A percentile compares a stretch with the other conserved stretches of the same genome.
Conservation (phyloP, 2,113 vertebrate species). For the Brachionichthys hirsutus region DNA sequence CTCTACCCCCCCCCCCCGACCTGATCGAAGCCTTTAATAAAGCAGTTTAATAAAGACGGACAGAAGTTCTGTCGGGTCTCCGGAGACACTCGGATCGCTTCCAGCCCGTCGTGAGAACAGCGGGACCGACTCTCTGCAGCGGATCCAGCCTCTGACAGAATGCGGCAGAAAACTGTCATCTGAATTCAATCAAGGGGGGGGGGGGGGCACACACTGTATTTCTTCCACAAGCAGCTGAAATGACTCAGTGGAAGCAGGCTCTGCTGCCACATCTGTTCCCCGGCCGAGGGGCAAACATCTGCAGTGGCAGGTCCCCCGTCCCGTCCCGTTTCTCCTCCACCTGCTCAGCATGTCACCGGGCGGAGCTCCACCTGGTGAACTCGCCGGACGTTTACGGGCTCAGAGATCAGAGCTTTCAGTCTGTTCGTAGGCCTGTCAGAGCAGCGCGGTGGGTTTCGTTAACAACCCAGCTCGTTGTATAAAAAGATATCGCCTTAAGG, state of each 20-base stretch:
- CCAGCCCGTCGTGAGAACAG: slow-evolving; percentile 33
- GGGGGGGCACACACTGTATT: slow-evolving; percentile 24
- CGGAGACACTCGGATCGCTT: slow-evolving; percentile 36
- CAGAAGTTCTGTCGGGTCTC: slow-evolving; percentile 27
- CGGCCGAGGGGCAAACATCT: slow-evolving; percentile 50
- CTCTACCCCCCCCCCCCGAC: too few relatives aligned
- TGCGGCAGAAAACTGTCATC: slow-evolving; percentile 67
- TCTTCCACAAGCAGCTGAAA: slow-evolving; percentile 25
- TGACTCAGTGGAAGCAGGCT: slow-evolving; percentile 3
- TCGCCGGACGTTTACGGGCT: slow-evolving; percentile 40
- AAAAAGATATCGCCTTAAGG: slow-evolving; percentile 17
- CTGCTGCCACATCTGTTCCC: neutral
- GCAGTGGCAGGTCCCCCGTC: slow-evolving; percentile 76
- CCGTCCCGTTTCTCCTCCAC: too few relatives aligned
- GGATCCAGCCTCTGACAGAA: slow-evolving; percentile 67
- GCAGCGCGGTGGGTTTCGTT: too few relatives aligned
- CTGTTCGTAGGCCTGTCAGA: slow-evolving; percentile 68
- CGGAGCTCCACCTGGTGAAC: slow-evolving; percentile 16
- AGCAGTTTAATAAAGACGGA: too few relatives aligned
- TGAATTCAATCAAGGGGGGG: slow-evolving; percentile 54
- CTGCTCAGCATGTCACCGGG: too few relatives aligned
- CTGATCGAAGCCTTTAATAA: neutral
- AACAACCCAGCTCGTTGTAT: slow-evolving; percentile 35
- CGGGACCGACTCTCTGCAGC: slow-evolving; percentile 61
- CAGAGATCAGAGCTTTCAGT: slow-evolving; percentile 71